Percentiles rank a stretch among this genome's conserved stretches.
phyloP scores from a whole-genome alignment of 2,113 vertebrate species.

The Holacanthus passer region DNA sequence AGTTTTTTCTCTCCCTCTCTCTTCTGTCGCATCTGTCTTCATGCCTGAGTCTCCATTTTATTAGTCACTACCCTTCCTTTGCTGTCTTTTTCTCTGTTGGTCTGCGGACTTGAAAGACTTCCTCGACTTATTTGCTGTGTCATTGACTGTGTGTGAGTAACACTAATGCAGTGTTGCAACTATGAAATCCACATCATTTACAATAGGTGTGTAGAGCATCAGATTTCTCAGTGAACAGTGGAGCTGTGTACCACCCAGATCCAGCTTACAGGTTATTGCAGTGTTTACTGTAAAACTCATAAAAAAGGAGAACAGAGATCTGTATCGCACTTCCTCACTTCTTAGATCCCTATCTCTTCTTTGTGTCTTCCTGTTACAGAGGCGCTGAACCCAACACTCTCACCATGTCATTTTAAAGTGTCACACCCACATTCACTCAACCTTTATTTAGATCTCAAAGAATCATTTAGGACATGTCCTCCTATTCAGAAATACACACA shows the following conservation, averaged over 20 bases:
- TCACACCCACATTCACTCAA: too few relatives aligned
- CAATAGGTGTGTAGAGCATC: not conserved
- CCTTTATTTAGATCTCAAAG: too few relatives aligned
- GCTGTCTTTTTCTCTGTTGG: not conserved
- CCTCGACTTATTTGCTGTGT: not conserved
- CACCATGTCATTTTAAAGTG: not conserved
- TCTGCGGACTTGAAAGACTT: not conserved
- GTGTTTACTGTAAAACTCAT: not conserved
- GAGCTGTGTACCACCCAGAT: not conserved
- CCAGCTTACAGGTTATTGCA: not conserved
- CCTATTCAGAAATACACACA: too few relatives aligned
- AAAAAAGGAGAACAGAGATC: constrained; percentile 32
- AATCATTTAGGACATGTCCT: too few relatives aligned
- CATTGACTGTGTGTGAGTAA: not conserved
- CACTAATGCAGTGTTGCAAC: not conserved
- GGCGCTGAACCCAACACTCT: not conserved
- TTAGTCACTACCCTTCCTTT: not conserved
- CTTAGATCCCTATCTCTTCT: constrained; percentile 19
- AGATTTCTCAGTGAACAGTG: constrained; percentile 7
- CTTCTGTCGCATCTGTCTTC: not conserved
- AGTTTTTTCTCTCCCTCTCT: not conserved
- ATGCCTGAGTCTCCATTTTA: not conserved
- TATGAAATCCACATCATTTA: not conserved
- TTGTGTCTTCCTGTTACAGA: constrained; percentile 49
- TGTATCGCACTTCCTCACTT: constrained; percentile 68